Evolutionary conservation across 2,113 vertebrate genomes (phyloP), one percentile per base, ranked within the genome.

Genomic region (Columba janthina): DNA sequence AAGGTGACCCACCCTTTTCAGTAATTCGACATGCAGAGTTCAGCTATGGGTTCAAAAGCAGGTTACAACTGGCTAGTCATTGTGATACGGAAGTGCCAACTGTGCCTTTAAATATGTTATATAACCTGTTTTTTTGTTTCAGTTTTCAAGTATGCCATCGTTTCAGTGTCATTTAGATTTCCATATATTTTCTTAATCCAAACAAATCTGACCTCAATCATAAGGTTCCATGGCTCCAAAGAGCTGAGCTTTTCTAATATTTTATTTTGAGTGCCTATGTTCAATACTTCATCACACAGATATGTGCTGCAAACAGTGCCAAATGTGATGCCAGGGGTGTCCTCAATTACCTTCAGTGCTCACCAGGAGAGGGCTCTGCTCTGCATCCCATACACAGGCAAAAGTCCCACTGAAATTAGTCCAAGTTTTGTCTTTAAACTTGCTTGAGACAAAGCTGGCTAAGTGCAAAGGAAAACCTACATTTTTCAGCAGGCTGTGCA

Each of bases 151-250:
- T 69, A 74, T 62, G 84, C 75, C 87, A 90, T 88, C 79, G 25
- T 83, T 92, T 92, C 51, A 60, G 70, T 38, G 54, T 92, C 54
- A 87, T 81, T 93, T 93, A 36, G 22, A 89, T 71, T 83, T 97
- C 74, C 51, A 65, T 93, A 46, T 86, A 60, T 93, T 95, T 86
- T 80, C 65, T 54, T 61, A 88, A 95, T 89, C 54, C 91, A 94
- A 89, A 69, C 57, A 95, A 82, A 95, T 84, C 81, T 96, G 73
- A 96, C 38, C 72, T 97, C 96, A 86, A 92, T 94, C 94, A 91
- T 77, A 84, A 94, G 72, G 91, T 80, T 94, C 77, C 25, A 3
- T 77, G 88, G 20, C 82, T 95, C 86, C 80, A 82, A 87, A 89
- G 93, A 92, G 96, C 70, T 38, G 51, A 83, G 92, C 90, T 94